Conservation (phyloP, 2,888 invertebrate genomes). For the Cheilosia scutellata region DNA sequence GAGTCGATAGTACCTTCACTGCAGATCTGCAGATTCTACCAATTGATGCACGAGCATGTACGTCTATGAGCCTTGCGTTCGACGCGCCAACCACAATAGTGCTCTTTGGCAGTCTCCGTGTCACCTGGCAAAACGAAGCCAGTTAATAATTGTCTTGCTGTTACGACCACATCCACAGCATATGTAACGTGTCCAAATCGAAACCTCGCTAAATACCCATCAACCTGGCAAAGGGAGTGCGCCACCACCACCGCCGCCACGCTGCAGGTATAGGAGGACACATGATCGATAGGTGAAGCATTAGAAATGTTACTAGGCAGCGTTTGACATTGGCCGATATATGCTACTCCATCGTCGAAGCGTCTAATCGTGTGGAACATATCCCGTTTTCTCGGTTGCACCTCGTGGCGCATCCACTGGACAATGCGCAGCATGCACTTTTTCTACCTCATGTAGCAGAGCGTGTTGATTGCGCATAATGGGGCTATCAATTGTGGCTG, state of each 20-base stretch:
- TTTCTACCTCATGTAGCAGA: constrained; percentile 9
- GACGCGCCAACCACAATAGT: constrained; percentile 1
- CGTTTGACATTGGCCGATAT: constrained; percentile 67
- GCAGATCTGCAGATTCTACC: neutral
- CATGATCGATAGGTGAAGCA: constrained; percentile 66
- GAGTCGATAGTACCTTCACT: constrained; percentile 2
- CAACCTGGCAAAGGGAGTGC: constrained; percentile 1
- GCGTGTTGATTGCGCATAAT: constrained; percentile 70
- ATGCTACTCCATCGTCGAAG: constrained; percentile 9
- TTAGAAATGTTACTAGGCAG: constrained; percentile 38
- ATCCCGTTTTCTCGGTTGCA: constrained; percentile 28
- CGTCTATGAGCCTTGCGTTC: neutral
- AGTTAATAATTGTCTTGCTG: constrained; percentile 44
- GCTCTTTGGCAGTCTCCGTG: constrained; percentile 39
- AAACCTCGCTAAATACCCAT: constrained; percentile 37
- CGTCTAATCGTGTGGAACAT: constrained; percentile 7
- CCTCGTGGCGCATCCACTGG: constrained; percentile 13
- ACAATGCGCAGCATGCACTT: constrained; percentile 14
- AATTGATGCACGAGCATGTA: constrained; percentile 26
- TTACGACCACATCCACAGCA: constrained; percentile 46
- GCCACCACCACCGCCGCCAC: neutral
- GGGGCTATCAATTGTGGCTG: constrained; percentile 61
- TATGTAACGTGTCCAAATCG: constrained; percentile 52
- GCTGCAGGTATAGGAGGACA: constrained; percentile 28
- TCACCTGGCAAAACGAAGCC: constrained; percentile 46